These are phyloP conservation scores for Drosophila bipectinata DNA, from an alignment of 1,140 invertebrate species.

Conservation along the genomic window DNA sequence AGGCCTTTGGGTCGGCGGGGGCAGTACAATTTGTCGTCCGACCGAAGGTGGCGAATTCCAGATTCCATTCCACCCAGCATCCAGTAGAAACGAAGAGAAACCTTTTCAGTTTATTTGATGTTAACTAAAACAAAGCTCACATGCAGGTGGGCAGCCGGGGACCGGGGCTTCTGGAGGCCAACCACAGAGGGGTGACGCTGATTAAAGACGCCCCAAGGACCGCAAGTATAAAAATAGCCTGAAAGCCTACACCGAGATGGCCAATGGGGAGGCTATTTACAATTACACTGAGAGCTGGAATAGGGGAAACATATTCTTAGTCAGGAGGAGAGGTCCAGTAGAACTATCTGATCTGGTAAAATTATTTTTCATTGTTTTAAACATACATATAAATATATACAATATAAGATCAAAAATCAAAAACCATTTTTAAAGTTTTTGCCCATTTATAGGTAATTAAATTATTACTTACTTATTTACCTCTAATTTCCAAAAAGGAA, in stretches of 20 bases:
- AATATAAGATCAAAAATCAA: too few species aligned
- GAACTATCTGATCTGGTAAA: too few species aligned
- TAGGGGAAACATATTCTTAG: not conserved
- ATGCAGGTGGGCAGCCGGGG: conserved; percentile 38
- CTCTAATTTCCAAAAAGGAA: too few species aligned
- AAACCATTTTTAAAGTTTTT: too few species aligned
- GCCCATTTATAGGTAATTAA: too few species aligned
- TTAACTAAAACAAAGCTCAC: conserved; percentile 22
- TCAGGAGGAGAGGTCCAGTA: too few species aligned
- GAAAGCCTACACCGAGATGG: conserved; percentile 11
- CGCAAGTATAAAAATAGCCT: conserved; percentile 56
- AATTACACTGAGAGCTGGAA: not conserved
- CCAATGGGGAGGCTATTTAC: conserved; percentile 2
- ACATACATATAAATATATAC: too few species aligned
- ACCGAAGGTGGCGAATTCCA: not conserved
- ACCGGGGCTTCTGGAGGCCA: conserved; percentile 7
- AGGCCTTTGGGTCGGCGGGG: not conserved
- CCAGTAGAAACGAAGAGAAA: conserved; percentile 3
- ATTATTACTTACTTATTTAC: too few species aligned
- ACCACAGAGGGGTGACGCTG: conserved; percentile 41
- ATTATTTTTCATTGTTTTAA: too few species aligned
- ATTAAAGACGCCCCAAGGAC: conserved; percentile 61
- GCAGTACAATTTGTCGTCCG: conserved; percentile 29
- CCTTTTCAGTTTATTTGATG: conserved; percentile 39
- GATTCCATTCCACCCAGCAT: not conserved